Percentiles rank a stretch among this genome's conserved stretches.
Evolutionary conservation across 2,113 vertebrate genomes (phyloP).

Genomic region (Carassius gibelio): DNA sequence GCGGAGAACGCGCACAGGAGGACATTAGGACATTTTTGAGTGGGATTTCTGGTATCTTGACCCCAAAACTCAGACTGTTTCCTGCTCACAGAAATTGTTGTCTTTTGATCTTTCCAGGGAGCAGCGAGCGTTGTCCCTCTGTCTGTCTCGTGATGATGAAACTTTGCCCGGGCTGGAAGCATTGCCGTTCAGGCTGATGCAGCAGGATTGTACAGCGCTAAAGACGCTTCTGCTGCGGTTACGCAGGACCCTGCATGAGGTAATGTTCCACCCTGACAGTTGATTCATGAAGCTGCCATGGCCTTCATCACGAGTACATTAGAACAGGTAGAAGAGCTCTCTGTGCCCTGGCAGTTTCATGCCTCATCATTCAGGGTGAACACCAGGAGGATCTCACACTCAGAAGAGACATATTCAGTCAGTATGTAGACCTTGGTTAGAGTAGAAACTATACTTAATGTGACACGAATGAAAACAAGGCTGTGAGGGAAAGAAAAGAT

Average conservation of each 20-base stretch:
- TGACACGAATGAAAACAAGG: conserved; percentile 19
- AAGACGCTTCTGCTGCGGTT: conserved; percentile 92
- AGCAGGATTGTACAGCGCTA: conserved; percentile 93
- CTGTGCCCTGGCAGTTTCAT: not conserved
- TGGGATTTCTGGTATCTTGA: not conserved
- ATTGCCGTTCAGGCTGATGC: conserved; percentile 90
- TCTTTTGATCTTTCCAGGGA: conserved; percentile 61
- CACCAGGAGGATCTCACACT: not conserved
- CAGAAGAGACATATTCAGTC: not conserved
- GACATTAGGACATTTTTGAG: no score
- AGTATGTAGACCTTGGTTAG: not conserved
- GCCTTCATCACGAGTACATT: conserved; percentile 26
- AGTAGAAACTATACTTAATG: not conserved
- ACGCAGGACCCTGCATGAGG: conserved; percentile 95
- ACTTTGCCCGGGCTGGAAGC: conserved; percentile 81
- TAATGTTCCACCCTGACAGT: conserved; percentile 66
- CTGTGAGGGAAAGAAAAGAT: not conserved
- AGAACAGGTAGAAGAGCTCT: conserved; percentile 30
- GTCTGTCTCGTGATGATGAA: conserved; percentile 80
- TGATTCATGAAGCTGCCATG: conserved; percentile 33
- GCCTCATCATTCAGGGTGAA: conserved; percentile 36
- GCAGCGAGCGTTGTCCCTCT: conserved; percentile 67
- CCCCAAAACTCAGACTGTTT: not conserved
- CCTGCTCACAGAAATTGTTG: not conserved
- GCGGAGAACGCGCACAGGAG: no score